These are phyloP conservation scores for Cyclophora punctaria DNA, from an alignment of 2,888 invertebrate genomes.

Conservation along the genomic window DNA sequence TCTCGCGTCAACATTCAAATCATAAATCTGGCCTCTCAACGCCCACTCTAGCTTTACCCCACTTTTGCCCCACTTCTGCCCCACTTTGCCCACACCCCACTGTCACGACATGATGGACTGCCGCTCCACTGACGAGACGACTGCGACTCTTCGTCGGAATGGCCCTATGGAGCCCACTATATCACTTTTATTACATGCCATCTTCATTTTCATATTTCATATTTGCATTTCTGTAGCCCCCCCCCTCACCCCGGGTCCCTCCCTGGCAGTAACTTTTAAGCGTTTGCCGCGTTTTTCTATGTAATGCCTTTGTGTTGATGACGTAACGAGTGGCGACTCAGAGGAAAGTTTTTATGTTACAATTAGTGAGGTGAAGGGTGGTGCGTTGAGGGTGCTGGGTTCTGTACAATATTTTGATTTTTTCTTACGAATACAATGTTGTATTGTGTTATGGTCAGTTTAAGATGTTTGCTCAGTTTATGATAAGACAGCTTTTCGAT, in stretches of 20 bases:
- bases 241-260: slow-evolving; percentile 18
- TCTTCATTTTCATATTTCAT: slow-evolving; percentile 80
- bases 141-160: slow-evolving; percentile 73
- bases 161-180: slow-evolving; percentile 85
- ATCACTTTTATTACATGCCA: slow-evolving; percentile 87
- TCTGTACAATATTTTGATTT: slow-evolving; percentile 15
- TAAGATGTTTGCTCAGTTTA: no score
- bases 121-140: slow-evolving; percentile 83
- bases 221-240: slow-evolving; percentile 69
- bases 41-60: slow-evolving; percentile 28
- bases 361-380: slow-evolving; percentile 18
- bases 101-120: slow-evolving; percentile 83
- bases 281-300: slow-evolving; percentile 66
- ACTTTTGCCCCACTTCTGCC: slow-evolving; percentile 34
- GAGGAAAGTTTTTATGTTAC: slow-evolving; percentile 43
- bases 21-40: slow-evolving; percentile 50
- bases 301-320: slow-evolving; percentile 60
- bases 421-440: no score
- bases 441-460: no score
- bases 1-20: slow-evolving; percentile 60
- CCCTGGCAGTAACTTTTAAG: slow-evolving; percentile 46
- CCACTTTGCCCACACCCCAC: slow-evolving; percentile 34
- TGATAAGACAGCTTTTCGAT: no score
- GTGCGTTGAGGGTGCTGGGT: slow-evolving; percentile 17
- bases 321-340: slow-evolving; percentile 47